These are phyloP conservation scores for Setophaga petechia DNA, from an alignment of 2,113 vertebrate genomes.

Conservation along the genomic window DNA sequence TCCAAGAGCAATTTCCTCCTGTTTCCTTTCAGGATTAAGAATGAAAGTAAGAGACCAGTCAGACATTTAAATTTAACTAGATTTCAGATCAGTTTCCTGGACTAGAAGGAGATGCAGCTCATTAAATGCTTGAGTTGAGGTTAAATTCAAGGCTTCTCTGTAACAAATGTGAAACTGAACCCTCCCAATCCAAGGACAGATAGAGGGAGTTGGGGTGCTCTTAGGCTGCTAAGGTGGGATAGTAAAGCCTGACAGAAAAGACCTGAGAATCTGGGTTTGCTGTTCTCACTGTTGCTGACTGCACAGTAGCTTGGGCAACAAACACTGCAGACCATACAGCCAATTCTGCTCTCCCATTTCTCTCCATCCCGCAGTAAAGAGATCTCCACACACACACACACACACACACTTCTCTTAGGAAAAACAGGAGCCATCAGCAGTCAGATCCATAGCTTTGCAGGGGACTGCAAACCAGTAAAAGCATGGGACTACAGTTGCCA, in stretches of 20 bases:
- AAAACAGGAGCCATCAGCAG: background rate
- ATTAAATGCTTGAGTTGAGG: background rate
- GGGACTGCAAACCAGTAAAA: background rate
- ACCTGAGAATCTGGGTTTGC: background rate
- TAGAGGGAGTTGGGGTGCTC: background rate
- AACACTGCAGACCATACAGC: background rate
- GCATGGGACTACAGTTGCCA: slow-evolving; percentile 12
- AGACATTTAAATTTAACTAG: background rate
- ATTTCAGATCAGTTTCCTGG: background rate
- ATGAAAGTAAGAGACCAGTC: background rate
- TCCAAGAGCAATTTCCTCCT: background rate
- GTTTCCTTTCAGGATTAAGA: slow-evolving; percentile 2
- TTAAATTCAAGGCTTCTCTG: background rate
- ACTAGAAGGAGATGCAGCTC: background rate
- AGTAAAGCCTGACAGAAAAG: background rate
- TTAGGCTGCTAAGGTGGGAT: background rate
- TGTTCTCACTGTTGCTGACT: background rate
- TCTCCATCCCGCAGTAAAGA: background rate
- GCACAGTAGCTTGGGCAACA: background rate
- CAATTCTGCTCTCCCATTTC: background rate
- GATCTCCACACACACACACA: background rate
- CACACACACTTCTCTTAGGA: background rate
- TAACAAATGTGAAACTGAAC: background rate
- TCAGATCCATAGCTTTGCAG: background rate
- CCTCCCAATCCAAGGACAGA: background rate